Conservation (phyloP, 2,888 invertebrate species). For the Drosophila putrida region DNA sequence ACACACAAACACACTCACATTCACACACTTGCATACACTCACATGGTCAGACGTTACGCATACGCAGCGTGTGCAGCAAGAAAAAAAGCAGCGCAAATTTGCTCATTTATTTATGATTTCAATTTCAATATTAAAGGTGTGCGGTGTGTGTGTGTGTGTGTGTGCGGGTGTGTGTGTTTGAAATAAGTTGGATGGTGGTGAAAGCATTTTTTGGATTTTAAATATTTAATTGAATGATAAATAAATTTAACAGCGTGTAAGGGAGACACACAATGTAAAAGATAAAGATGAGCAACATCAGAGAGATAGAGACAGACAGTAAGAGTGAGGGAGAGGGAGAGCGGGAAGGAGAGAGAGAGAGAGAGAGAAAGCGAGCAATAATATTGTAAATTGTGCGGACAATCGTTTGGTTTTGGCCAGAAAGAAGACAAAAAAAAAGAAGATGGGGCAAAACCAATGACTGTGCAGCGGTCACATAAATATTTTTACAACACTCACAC, state of each 20-base stretch:
- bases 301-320: constrained; percentile 1
- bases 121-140: constrained; percentile 82
- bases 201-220: constrained; percentile 82
- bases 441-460: constrained; percentile 49
- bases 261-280: constrained; percentile 27
- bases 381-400: constrained; percentile 52
- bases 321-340: constrained; percentile 5
- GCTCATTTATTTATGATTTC: constrained; percentile 82
- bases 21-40: constrained; percentile 1
- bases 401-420: constrained; percentile 34
- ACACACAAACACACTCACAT: constrained; percentile 26
- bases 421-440: constrained; percentile 6
- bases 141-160: constrained; percentile 21
- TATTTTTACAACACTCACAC: constrained; percentile 60
- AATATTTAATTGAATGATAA: constrained; percentile 83
- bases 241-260: constrained; percentile 67
- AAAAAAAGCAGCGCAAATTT: constrained; percentile 57
- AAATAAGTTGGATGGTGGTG: constrained; percentile 67
- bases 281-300: constrained; percentile 6
- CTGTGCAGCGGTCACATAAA: constrained; percentile 68
- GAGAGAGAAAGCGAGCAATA: constrained; percentile 29
- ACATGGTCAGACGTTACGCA: constrained; percentile 39
- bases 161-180: constrained; percentile 23
- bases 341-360: constrained; percentile 4
- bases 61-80: constrained; percentile 47